Evolutionary conservation across 2,113 vertebrate genomes (phyloP), one percentile per base, ranked within the genome.

Genomic region (Halcyon senegalensis): DNA sequence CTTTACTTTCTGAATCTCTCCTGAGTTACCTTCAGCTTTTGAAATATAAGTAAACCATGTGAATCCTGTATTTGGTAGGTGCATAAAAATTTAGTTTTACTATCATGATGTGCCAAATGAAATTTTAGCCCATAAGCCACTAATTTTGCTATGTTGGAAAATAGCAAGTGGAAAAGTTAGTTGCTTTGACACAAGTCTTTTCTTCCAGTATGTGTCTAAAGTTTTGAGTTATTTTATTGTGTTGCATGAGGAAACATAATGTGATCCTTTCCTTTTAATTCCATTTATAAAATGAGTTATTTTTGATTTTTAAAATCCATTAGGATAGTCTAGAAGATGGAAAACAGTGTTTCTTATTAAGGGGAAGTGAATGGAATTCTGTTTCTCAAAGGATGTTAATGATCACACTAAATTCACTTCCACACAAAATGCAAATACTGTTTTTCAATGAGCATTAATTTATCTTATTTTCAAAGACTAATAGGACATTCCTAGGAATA

Each of bases 391-490:
- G 62, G 84, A 87, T 66, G 76, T 41, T 84, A 81, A 51, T 27
- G 67, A 80, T 86, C 83, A 88, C 75, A 88, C 56, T 69, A 43
- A 88, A 85, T 74, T 80, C 31, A 20, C 70, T 90, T 81, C 56
- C 68, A 84, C 33, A 64, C 9, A 85, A 91, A 91, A 93, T 83
- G 62, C 43, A 89, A 77, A 67, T 55, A 55, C 11, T 87, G 35
- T 35, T 96, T 92, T 90, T 60, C 68, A 72, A 74, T 80, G 55
- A 60, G 48, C 24, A 51, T 81, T 93, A 90, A 91, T 76, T 90
- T 90, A 7, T 70, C 90, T 93, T 64, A 89, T 73, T 94, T 94
- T 79, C 91, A 68, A 91, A 92, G 88, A 70, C 70, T 83, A 93
- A 93, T 41, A 84, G 73, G 20, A 69, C 56, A 78, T 79, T 89